These are phyloP conservation scores for Xiphophorus birchmanni DNA, from an alignment of 2,797 vertebrate species.

Conservation along the genomic window DNA sequence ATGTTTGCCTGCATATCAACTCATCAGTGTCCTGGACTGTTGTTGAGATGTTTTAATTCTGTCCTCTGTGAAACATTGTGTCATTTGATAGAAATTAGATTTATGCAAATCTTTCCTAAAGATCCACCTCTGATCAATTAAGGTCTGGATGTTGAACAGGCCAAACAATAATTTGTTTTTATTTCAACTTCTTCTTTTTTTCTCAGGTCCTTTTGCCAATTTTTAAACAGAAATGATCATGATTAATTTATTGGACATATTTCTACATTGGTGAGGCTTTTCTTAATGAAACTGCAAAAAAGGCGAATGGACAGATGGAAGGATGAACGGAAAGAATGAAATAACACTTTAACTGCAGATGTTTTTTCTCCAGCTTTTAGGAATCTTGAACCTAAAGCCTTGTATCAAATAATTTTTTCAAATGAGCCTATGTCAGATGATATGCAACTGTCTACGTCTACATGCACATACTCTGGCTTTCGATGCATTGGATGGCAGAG, in stretches of 20 bases:
- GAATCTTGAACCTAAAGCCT: not conserved
- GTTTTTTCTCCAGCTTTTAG: not conserved
- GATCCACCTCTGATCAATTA: not conserved
- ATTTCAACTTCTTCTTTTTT: not conserved
- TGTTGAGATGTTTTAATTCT: not conserved
- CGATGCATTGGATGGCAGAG: conserved; percentile 80
- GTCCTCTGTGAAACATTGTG: not conserved
- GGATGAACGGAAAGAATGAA: not conserved
- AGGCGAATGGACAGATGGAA: not conserved
- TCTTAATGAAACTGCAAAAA: not conserved
- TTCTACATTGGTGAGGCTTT: not conserved
- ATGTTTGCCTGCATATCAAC: not conserved
- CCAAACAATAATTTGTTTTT: not conserved
- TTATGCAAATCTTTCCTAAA: not conserved
- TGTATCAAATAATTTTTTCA: not conserved
- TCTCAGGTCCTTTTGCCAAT: no score
- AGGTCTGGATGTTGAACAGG: not conserved
- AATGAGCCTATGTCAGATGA: not conserved
- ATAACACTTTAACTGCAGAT: not conserved
- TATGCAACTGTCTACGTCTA: not conserved
- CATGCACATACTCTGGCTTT: conserved; percentile 77
- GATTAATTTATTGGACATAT: not conserved
- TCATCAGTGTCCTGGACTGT: not conserved
- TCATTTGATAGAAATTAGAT: not conserved
- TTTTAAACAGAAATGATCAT: not conserved